Conservation (phyloP, 1,140 invertebrate species). For the Proales similis region DNA sequence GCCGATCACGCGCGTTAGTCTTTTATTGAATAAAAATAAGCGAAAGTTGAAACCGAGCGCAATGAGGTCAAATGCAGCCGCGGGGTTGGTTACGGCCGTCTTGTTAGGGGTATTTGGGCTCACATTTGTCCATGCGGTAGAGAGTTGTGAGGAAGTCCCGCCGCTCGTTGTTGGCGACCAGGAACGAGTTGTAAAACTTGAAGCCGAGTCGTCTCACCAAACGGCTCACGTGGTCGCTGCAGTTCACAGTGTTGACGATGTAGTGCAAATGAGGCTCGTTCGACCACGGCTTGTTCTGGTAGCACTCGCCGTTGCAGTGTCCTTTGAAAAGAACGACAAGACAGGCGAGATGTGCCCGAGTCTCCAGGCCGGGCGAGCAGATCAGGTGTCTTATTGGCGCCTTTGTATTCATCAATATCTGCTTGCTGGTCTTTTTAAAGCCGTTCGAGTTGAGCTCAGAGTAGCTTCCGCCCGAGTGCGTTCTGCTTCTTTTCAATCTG, state of each 20-base stretch:
- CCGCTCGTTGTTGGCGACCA: constrained; percentile 3
- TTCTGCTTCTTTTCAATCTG: too few species aligned
- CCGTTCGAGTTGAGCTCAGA: too few species aligned
- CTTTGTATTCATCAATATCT: too few species aligned
- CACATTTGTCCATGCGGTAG: too few species aligned
- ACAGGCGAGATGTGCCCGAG: constrained; percentile 1
- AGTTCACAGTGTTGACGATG: constrained; percentile 24
- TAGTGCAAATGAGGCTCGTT: constrained; percentile 31
- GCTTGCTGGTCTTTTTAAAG: too few species aligned
- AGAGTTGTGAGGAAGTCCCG: constrained; percentile 18
- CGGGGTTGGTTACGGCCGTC: too few species aligned
- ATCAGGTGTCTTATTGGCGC: constrained; percentile 27
- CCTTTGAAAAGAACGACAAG: constrained; percentile 14
- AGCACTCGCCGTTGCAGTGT: constrained; percentile 6
- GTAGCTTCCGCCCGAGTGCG: too few species aligned
- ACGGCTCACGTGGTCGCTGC: constrained; percentile 35
- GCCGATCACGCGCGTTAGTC: too few species aligned
- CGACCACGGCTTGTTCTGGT: constrained; percentile 18
- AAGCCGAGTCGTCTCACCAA: constrained; percentile 31
- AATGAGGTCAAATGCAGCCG: too few species aligned
- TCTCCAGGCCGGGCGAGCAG: constrained; percentile 33
- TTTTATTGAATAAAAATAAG: too few species aligned
- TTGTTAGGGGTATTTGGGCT: too few species aligned
- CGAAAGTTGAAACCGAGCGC: too few species aligned
- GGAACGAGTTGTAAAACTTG: constrained; percentile 25